phyloP scores from a whole-genome alignment of 2,888 invertebrate genomes.

The Caenorhabditis sp. region DNA sequence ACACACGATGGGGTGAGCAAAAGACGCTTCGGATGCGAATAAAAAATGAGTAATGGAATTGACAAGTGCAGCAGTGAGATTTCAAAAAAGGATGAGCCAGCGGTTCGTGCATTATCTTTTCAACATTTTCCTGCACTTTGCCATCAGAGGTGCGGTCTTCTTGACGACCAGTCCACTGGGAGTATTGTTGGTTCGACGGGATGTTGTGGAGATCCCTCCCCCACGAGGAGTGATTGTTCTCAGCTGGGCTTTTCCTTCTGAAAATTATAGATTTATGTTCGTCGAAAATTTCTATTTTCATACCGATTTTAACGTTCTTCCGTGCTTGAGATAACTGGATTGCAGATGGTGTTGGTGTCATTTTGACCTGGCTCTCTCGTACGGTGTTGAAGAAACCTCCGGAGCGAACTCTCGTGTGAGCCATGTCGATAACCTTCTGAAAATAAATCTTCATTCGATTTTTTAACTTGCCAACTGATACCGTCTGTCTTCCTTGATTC shows the following conservation, averaged over 20 bases:
- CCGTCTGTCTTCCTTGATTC: constrained; percentile 47
- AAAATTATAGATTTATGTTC: not conserved
- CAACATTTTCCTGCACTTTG: constrained; percentile 59
- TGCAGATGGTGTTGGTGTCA: constrained; percentile 49
- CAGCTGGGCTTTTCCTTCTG: constrained; percentile 56
- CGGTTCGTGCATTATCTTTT: constrained; percentile 20
- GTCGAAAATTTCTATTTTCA: not conserved
- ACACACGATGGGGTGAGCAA: not conserved
- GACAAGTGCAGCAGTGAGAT: no score
- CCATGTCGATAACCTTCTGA: constrained; percentile 61
- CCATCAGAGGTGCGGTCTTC: constrained; percentile 63
- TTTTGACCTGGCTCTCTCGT: constrained; percentile 42
- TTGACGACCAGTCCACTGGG: constrained; percentile 13
- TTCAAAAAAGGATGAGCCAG: not conserved
- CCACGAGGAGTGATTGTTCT: constrained; percentile 40
- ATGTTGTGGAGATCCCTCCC: constrained; percentile 15
- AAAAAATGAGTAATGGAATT: no score
- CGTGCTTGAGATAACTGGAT: constrained; percentile 54
- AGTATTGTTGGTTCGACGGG: constrained; percentile 4
- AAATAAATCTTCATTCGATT: not conserved
- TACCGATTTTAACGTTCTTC: constrained; percentile 54
- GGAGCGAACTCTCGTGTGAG: constrained; percentile 45
- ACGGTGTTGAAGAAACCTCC: constrained; percentile 35
- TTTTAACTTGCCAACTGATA: not conserved
- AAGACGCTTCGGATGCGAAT: not conserved